Conservation (phyloP, 2,797 vertebrate species). For the Trichosurus vulpecula region DNA sequence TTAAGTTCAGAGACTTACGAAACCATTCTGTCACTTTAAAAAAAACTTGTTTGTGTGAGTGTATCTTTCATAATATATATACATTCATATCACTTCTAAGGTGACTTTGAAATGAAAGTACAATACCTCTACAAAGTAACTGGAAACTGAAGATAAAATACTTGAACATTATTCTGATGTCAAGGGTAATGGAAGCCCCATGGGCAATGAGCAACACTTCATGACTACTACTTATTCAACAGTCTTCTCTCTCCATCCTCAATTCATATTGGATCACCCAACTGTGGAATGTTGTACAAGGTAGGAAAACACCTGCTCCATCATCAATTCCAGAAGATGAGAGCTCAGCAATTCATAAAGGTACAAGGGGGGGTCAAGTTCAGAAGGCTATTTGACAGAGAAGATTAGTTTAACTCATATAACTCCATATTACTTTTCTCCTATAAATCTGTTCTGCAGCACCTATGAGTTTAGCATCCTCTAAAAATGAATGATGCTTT, state of each 20-base stretch:
- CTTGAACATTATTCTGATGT: slow-evolving; percentile 51
- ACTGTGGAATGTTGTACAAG: slow-evolving; percentile 30
- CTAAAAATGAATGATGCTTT: background rate
- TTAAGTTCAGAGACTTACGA: background rate
- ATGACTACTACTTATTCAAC: slow-evolving; percentile 17
- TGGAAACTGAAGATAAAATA: background rate
- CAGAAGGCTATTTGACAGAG: slow-evolving; percentile 18
- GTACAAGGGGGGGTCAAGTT: background rate
- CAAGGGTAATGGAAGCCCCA: slow-evolving; percentile 23
- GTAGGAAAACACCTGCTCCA: background rate
- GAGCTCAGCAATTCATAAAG: slow-evolving; percentile 31
- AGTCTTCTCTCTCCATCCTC: background rate
- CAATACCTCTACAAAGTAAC: background rate
- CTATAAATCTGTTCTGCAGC: slow-evolving; percentile 9
- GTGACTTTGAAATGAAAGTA: background rate
- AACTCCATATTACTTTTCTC: slow-evolving; percentile 36
- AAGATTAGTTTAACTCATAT: slow-evolving; percentile 1
- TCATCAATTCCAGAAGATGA: slow-evolving; percentile 31
- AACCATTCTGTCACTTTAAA: background rate
- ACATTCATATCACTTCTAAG: background rate
- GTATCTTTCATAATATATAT: background rate
- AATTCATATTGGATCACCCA: slow-evolving; percentile 55
- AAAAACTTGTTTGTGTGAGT: background rate
- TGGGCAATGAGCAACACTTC: slow-evolving; percentile 3
- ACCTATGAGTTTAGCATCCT: slow-evolving; percentile 8